phyloP scores from a whole-genome alignment of 64 coral and sea anemone genomes.

The Cladopsammia gracilis region DNA sequence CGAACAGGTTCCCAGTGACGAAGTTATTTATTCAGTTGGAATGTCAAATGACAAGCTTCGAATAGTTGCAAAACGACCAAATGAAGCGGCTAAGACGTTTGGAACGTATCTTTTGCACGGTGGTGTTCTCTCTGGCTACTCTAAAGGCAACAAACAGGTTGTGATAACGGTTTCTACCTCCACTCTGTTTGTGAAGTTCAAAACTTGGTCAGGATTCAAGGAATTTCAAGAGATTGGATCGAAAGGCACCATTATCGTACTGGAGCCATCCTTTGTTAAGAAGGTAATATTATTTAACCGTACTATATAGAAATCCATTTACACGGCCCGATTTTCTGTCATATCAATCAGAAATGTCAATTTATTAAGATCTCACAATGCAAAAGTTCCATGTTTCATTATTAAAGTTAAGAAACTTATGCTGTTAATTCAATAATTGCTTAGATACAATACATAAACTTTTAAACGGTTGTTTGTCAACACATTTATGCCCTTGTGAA shows the following conservation, averaged over 20 bases:
- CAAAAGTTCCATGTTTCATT: too few species aligned
- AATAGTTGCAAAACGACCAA: neutral
- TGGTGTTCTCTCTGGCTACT: neutral
- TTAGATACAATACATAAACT: too few species aligned
- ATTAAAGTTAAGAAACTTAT: too few species aligned
- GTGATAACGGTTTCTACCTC: neutral
- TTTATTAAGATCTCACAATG: too few species aligned
- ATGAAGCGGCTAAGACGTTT: slow-evolving; percentile 23
- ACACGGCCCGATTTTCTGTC: too few species aligned
- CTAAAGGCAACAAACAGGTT: neutral
- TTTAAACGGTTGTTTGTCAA: too few species aligned
- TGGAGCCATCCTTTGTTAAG: neutral
- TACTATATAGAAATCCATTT: too few species aligned
- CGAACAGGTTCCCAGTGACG: neutral
- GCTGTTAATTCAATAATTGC: too few species aligned
- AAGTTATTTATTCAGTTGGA: neutral
- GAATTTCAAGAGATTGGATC: neutral
- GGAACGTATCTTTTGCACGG: neutral
- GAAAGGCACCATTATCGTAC: neutral
- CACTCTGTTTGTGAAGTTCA: neutral
- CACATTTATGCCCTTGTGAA: too few species aligned
- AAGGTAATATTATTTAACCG: neutral
- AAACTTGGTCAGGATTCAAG: neutral
- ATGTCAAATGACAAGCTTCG: neutral
- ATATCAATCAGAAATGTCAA: too few species aligned